phyloP scores from a whole-genome alignment of 2,113 vertebrate genomes.

The Gobiocypris rarus region DNA sequence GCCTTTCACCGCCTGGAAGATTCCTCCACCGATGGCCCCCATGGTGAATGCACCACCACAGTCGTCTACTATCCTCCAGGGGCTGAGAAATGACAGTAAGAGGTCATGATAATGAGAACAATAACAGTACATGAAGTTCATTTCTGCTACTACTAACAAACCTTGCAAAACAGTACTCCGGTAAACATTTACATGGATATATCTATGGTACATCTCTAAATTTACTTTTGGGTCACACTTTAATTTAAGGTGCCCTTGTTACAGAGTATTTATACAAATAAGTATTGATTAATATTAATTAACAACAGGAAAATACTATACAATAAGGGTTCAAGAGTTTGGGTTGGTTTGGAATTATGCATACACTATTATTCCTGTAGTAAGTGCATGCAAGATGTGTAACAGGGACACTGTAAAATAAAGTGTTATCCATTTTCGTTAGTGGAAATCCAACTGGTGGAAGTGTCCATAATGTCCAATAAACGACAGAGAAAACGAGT shows the following conservation, averaged over 20 bases:
- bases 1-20: constrained; percentile 96
- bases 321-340: no score
- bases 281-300: no score
- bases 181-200: neutral
- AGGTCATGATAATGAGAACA: neutral
- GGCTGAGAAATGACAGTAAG: constrained; percentile 71
- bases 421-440: neutral
- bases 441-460: neutral
- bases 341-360: no score
- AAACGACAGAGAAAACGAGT: neutral
- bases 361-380: no score
- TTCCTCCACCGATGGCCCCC: constrained; percentile 94
- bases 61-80: constrained; percentile 97
- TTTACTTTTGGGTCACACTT: no score
- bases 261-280: no score
- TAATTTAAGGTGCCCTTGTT: no score
- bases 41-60: constrained; percentile 97
- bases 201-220: neutral
- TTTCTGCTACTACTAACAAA: neutral
- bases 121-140: neutral
- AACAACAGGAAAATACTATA: no score
- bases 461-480: neutral
- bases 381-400: no score
- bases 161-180: neutral
- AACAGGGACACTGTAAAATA: no score